Conservation (phyloP, 37 sponge, comb jelly and placozoan genomes). For the Spongia lamella region DNA sequence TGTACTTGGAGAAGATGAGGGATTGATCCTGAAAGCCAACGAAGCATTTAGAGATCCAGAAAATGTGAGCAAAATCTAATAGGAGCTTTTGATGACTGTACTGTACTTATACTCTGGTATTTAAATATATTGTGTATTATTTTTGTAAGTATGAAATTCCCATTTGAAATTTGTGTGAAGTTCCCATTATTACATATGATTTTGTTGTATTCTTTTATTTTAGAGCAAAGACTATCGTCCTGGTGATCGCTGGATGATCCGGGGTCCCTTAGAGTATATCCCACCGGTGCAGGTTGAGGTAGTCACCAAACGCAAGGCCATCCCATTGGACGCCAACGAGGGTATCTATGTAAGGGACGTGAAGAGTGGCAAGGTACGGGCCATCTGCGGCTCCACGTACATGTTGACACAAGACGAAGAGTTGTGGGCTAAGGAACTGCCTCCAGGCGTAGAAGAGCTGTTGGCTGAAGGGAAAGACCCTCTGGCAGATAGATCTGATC, state of each 20-base stretch:
- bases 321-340: constrained; percentile 98
- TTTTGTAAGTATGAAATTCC: not conserved
- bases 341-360: constrained; percentile 98
- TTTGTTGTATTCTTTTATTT: not conserved
- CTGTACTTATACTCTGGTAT: too few species aligned
- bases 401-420: constrained; percentile 99
- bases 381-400: constrained; percentile 93
- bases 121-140: too few species aligned
- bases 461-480: constrained; percentile 91
- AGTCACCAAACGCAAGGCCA: constrained; percentile 91
- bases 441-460: constrained; percentile 93
- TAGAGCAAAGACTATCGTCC: constrained; percentile 74
- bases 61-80: too few species aligned
- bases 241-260: constrained; percentile 99
- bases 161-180: not conserved
- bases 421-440: constrained; percentile 96
- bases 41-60: constrained; percentile 82
- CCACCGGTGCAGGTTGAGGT: constrained; percentile 97
- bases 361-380: constrained; percentile 95
- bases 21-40: constrained; percentile 88
- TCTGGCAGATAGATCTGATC: constrained; percentile 85
- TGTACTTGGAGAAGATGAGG: constrained; percentile 97
- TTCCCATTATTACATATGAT: not conserved
- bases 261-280: constrained; percentile 95
- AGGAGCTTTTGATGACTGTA: too few species aligned